A percentile compares a stretch with the other conserved stretches of the same genome.
phyloP scores from a whole-genome alignment of 2,797 vertebrate species.

The Alectoris magna region DNA sequence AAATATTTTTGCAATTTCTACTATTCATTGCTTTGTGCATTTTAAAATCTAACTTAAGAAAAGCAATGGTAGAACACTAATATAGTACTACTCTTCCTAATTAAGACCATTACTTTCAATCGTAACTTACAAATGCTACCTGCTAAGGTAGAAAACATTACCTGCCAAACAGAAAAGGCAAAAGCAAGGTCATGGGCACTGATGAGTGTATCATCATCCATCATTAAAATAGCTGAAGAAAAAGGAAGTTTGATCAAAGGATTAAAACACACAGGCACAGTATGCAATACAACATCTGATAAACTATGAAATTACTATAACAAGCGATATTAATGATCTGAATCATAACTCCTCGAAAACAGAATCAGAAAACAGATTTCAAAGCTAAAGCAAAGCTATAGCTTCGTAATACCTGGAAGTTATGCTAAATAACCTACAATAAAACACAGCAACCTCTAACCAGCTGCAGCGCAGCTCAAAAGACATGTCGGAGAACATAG shows the following conservation, averaged over 20 bases:
- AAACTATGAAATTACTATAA: neutral
- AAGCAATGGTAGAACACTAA: neutral
- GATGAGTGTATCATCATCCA: conserved; percentile 93
- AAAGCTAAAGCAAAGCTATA: neutral
- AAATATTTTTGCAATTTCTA: neutral
- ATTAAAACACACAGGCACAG: neutral
- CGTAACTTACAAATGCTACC: neutral
- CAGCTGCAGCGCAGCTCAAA: neutral
- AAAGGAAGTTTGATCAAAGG: conserved; percentile 8
- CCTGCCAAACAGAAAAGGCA: conserved; percentile 97
- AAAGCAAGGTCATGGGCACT: conserved; percentile 93
- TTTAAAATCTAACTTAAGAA: neutral
- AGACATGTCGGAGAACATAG: neutral
- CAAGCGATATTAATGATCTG: neutral
- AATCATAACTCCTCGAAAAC: neutral
- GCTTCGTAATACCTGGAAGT: neutral
- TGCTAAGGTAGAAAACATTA: conserved; percentile 74
- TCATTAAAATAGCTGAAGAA: conserved; percentile 90
- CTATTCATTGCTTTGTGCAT: neutral
- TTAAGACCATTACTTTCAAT: neutral
- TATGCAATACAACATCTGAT: neutral
- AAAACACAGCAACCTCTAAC: neutral
- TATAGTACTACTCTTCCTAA: neutral
- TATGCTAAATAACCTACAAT: neutral
- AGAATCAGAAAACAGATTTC: neutral